Conservation (phyloP, 1,140 invertebrate species). For the Eupristina koningsbergeri region DNA sequence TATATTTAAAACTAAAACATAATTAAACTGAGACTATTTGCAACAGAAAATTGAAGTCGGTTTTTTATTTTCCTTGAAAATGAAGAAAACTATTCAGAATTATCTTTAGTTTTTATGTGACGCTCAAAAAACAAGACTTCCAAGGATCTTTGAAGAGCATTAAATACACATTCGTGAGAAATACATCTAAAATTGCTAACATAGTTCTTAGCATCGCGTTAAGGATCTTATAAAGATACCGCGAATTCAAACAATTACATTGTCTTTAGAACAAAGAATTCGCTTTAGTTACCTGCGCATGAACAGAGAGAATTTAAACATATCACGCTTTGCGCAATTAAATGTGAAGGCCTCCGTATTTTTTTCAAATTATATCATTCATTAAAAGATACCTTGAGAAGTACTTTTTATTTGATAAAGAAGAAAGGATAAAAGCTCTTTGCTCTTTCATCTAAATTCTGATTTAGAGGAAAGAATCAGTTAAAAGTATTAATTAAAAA, state of each 20-base stretch:
- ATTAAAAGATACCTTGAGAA: slow-evolving; percentile 4
- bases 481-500: neutral
- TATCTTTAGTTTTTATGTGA: neutral
- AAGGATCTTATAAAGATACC: slow-evolving; percentile 42
- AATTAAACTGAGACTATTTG: neutral
- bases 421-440: neutral
- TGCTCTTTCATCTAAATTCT: neutral
- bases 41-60: neutral
- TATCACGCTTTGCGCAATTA: slow-evolving; percentile 36
- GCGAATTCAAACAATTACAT: slow-evolving; percentile 40
- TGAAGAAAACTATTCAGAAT: neutral
- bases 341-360: slow-evolving; percentile 5
- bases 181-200: slow-evolving; percentile 22
- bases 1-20: neutral
- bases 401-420: slow-evolving; percentile 1
- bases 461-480: neutral
- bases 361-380: slow-evolving; percentile 25
- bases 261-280: slow-evolving; percentile 31
- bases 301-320: slow-evolving; percentile 19
- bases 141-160: slow-evolving; percentile 20
- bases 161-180: slow-evolving; percentile 38
- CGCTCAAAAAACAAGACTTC: neutral
- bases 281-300: slow-evolving; percentile 3
- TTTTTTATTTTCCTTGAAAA: neutral
- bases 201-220: slow-evolving; percentile 17